Evolutionary conservation across 2,797 vertebrate genomes (phyloP), one percentile per base, ranked within the genome.

Genomic region (Hephaestus fuliginosus): DNA sequence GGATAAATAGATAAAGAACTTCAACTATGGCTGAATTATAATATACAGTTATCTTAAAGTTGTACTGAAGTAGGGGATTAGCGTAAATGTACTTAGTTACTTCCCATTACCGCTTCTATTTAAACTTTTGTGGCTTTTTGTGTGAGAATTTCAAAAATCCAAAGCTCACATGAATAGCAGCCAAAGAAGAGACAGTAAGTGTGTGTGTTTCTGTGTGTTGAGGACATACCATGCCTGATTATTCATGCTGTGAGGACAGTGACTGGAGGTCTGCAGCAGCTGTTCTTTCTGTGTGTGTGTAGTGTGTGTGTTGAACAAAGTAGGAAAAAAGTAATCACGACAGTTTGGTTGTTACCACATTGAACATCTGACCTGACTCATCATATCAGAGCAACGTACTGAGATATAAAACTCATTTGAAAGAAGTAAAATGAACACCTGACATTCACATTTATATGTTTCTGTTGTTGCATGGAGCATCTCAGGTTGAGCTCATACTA

Each of bases 211-310:
- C 78, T 74, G 57, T 73, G 78, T 70, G 62, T 60, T 62, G 44
- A 57, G 36, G 67, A 81, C 78, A 83, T 80, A 71, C 80, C 87
- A 85, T 85, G 53, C 69, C 81, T 85, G 85, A 89, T 89, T 89
- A 86, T 90, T 90, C 88, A 91, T 86, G 81, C 87, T 55, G 46
- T 73, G 62, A 75, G 82, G 79, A 84, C 79, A 78, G 70, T 74
- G 82, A 68, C 46, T 61, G 55, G 55, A 82, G 80, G 74, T 83
- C 86, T 78, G 71, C 62, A 82, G 80, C 91, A 90, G 88, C 85
- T 90, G 88, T 77, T 90, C 74, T 78, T 36, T 58, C 66, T 76
- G n/a, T 67, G 52, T 44, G 74, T 46, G 18, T 65, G 58, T 73
- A 43, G 48, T 33, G 28, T 70, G 46, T 52, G 30, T 64, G 39